Conservation (phyloP, 2,113 vertebrate species). For the Chionomys nivalis region DNA sequence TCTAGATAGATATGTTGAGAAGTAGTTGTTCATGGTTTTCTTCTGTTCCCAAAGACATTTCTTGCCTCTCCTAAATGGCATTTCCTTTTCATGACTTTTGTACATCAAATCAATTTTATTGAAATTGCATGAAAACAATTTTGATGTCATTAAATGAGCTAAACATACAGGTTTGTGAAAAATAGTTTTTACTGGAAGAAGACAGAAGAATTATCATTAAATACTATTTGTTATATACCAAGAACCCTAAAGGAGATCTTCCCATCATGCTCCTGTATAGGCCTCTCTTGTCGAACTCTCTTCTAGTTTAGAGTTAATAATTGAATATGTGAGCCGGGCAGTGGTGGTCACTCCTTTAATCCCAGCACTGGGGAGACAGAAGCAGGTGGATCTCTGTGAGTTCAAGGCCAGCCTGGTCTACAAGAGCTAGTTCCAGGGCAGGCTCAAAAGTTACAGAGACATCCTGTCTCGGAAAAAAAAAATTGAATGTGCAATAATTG, state of each 20-base stretch:
- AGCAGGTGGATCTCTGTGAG: too few relatives aligned
- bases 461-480: too few relatives aligned
- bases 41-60: not conserved
- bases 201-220: not conserved
- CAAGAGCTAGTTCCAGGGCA: too few relatives aligned
- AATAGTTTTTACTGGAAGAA: not conserved
- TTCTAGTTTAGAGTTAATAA: not conserved
- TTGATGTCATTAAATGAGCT: slow-evolving; percentile 11
- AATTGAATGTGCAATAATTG: not conserved
- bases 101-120: slow-evolving; percentile 56
- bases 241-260: not conserved
- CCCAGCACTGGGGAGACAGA: too few relatives aligned
- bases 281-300: not conserved
- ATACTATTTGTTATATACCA: not conserved
- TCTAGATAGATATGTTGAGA: not conserved
- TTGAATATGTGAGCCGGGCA: too few relatives aligned
- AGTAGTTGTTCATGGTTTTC: not conserved
- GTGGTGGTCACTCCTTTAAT: too few relatives aligned
- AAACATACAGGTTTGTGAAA: slow-evolving; percentile 7
- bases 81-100: slow-evolving; percentile 42
- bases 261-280: not conserved
- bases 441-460: too few relatives aligned
- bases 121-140: slow-evolving; percentile 14
- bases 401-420: too few relatives aligned
- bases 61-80: not conserved